Percentiles rank a stretch among this genome's conserved stretches.
These are phyloP conservation scores for Catagonus wagneri DNA, from an alignment of 2,113 vertebrate genomes.

Conservation along the genomic window DNA sequence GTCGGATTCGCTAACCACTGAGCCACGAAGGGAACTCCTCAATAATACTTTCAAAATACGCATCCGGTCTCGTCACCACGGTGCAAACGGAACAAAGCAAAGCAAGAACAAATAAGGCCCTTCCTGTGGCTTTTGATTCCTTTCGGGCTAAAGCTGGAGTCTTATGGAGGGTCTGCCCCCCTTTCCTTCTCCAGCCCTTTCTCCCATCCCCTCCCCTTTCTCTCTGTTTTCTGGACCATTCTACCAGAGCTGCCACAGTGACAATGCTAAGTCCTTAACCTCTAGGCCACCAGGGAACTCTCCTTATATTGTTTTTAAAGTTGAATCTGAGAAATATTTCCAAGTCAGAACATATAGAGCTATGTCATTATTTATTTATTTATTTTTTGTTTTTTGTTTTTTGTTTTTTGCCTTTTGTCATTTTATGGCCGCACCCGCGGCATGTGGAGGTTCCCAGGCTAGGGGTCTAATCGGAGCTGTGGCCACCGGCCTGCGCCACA, in stretches of 20 bases:
- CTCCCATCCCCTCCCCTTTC: neutral
- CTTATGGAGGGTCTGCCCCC: neutral
- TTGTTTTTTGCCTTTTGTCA: too few relatives aligned
- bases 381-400: too few relatives aligned
- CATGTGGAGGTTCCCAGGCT: too few relatives aligned
- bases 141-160: neutral
- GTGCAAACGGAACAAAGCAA: neutral
- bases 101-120: neutral
- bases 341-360: neutral
- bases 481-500: too few relatives aligned
- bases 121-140: neutral
- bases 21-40: too few relatives aligned
- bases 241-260: too few relatives aligned
- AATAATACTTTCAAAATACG: neutral
- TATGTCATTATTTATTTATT: neutral
- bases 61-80: neutral
- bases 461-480: too few relatives aligned
- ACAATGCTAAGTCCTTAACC: too few relatives aligned
- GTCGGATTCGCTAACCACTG: too few relatives aligned
- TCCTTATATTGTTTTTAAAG: neutral
- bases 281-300: too few relatives aligned
- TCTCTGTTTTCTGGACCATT: neutral
- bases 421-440: too few relatives aligned
- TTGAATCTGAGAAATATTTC: slow-evolving; percentile 35
- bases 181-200: neutral